Evolutionary conservation across 2,797 vertebrate genomes (phyloP).

Genomic region (Cossypha caffra): DNA sequence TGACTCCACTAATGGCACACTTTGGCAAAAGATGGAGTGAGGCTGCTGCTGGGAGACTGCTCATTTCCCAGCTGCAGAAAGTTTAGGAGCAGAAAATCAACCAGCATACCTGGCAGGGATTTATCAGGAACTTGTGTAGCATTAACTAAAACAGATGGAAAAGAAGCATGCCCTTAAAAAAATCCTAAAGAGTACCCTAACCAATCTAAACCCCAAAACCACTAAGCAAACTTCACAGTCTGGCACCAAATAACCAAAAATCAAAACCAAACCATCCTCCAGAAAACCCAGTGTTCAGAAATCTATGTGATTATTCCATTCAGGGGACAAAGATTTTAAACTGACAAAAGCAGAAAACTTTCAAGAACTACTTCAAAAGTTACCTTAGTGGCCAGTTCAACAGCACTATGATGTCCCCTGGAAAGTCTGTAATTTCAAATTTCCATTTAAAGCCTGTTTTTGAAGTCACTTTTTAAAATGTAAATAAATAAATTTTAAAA

Average conservation of each 20-base stretch:
- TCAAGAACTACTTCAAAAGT: neutral
- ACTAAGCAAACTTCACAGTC: neutral
- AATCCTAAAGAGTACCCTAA: neutral
- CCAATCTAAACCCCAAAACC: neutral
- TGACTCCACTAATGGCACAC: neutral
- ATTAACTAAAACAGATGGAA: neutral
- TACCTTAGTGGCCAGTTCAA: neutral
- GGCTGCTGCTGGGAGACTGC: neutral
- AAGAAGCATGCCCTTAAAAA: neutral
- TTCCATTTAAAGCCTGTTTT: neutral
- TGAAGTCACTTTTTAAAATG: neutral
- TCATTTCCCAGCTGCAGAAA: neutral
- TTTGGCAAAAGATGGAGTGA: neutral
- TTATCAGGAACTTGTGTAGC: neutral
- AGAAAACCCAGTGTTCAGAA: neutral
- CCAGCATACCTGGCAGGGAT: fast-evolving
- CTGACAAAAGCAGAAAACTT: neutral
- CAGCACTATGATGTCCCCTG: neutral
- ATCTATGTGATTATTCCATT: neutral
- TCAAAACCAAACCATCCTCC: neutral
- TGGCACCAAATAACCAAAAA: neutral
- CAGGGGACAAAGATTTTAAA: neutral
- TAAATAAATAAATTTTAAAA: neutral
- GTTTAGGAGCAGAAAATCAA: neutral
- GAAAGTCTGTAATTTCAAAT: neutral